Percentiles rank a stretch among this genome's conserved stretches.
These are phyloP conservation scores for Chorisops tibialis DNA, from an alignment of 2,888 invertebrate genomes.

Conservation along the genomic window DNA sequence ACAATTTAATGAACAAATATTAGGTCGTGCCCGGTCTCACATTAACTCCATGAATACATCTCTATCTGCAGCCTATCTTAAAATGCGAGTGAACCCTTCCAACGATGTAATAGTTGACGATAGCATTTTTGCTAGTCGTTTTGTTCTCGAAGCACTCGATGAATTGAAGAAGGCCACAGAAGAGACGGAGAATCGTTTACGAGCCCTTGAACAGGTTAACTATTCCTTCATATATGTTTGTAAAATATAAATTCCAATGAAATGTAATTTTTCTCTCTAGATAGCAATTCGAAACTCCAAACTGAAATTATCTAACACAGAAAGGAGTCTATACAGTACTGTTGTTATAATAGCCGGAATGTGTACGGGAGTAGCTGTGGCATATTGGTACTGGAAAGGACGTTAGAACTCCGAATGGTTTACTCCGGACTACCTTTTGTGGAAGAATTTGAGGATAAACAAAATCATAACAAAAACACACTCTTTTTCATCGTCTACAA, in stretches of 20 bases:
- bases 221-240: neutral
- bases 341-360: neutral
- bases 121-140: conserved; percentile 47
- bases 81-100: conserved; percentile 43
- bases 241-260: neutral
- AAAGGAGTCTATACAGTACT: conserved; percentile 4
- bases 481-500: too few relatives aligned
- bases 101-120: conserved; percentile 48
- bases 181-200: conserved; percentile 42
- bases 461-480: neutral
- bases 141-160: conserved; percentile 46
- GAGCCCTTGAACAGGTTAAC: conserved; percentile 39
- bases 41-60: conserved; percentile 44
- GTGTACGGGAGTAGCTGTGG: conserved; percentile 5
- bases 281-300: conserved; percentile 6
- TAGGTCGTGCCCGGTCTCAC: conserved; percentile 42
- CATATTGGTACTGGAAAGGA: conserved; percentile 10
- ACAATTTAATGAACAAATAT: conserved; percentile 42
- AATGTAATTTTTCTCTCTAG: neutral
- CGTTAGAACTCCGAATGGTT: neutral
- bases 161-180: conserved; percentile 42
- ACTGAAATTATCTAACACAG: neutral
- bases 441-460: too few relatives aligned
- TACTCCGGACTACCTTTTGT: neutral
- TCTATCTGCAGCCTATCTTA: conserved; percentile 45